Base-by-base conservation (phyloP, 2,888 invertebrate genomes). In the Globia sparganii region DNA sequence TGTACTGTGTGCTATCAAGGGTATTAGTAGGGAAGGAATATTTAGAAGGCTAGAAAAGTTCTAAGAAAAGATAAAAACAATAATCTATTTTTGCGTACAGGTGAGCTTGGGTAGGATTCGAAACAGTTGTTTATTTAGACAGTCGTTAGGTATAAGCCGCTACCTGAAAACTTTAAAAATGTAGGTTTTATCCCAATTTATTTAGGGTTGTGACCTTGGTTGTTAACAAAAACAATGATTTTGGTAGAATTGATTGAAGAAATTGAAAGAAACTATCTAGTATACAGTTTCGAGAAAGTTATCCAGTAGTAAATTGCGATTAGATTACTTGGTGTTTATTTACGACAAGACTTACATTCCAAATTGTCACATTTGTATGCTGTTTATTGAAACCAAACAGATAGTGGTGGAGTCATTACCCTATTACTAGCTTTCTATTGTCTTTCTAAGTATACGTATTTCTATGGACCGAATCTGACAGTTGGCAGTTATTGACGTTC, bases 1-100 rank as follows among this genome's bases (percentile, higher is more conserved):
- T 37, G 83, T 80, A 77, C 58, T 78, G 15, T 31, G 79, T 37
- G 62, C 65, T 84, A 31, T 49, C 77, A 85, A 82, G 77, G 71
- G 40, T 43, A 75, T 59, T 9, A 15, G 28, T 65, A 75, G n/a
- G 64, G 46, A 75, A 65, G 34, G 28, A 31, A 31, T 69, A 78
- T 21, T 49, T 37, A 80, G 28, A 61, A 53, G 25, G 3, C 56
- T 8, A 64, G 49, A 68, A 64, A 37, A 64, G 11, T 46, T 37
- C 1, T 58, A 13, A 53, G n/a, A 34, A 68, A 34, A 34, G 4
- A 11, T 34, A 9, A 31, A 21, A 31, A 18, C 6, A 31, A 15
- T 28, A 58, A 58, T 28, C 2, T 15, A n/a, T 28, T 58, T 58
- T 21, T 34, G 49, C 25, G 59, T 9, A 31, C 0, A 11, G 4